A percentile compares a stretch with the other conserved stretches of the same genome.
Evolutionary conservation across 1,140 invertebrate species (phyloP).

Genomic region (Drosophila subobscura): DNA sequence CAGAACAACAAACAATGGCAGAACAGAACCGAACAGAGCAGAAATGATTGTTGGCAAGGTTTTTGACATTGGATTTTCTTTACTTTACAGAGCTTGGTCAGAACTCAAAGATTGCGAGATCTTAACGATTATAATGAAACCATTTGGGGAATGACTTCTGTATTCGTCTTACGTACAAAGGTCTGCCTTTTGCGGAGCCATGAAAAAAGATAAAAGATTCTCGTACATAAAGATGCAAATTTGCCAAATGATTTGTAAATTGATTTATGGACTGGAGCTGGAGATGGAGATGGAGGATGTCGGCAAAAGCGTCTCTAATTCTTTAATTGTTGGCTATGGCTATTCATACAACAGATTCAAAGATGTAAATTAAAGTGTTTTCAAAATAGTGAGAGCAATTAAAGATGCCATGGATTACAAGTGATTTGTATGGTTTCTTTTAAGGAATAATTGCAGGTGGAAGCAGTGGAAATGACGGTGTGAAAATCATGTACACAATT

Average conservation of each 20-base stretch:
- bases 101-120: conserved; percentile 42
- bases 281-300: no score
- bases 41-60: conserved; percentile 49
- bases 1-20: conserved; percentile 45
- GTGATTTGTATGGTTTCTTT: no score
- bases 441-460: no score
- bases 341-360: no score
- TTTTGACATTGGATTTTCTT: conserved; percentile 36
- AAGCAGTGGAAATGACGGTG: no score
- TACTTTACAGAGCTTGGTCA: conserved; percentile 26
- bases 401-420: no score
- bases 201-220: conserved; percentile 3
- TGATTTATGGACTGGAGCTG: no score
- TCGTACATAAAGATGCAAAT: conserved; percentile 24
- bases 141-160: conserved; percentile 59
- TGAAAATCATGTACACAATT: no score
- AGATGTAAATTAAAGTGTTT: no score
- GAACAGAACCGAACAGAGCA: conserved; percentile 38
- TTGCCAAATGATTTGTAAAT: background rate
- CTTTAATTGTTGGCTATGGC: no score
- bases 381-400: no score
- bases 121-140: conserved; percentile 57
- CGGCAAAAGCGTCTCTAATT: no score
- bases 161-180: conserved; percentile 30
- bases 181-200: conserved; percentile 34